Conservation (phyloP, 2,113 vertebrate species). For the Mesembrinibis cayennensis region DNA sequence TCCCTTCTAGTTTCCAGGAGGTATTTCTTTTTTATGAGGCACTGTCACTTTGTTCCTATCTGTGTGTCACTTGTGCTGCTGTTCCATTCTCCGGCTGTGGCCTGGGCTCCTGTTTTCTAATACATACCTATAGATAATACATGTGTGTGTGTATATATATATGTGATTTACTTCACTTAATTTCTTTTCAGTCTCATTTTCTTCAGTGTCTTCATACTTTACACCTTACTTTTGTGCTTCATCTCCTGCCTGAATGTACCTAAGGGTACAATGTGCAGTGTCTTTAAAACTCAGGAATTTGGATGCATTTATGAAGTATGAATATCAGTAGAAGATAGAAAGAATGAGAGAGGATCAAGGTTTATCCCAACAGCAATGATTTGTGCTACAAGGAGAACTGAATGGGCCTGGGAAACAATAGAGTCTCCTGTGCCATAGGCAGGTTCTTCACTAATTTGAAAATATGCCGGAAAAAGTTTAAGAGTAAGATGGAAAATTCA, state of each 20-base stretch:
- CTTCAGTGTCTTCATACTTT: background rate
- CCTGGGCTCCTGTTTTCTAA: background rate
- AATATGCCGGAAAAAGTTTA: background rate
- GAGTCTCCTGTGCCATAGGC: background rate
- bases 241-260: background rate
- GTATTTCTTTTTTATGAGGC: background rate
- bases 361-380: background rate
- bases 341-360: background rate
- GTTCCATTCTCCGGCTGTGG: background rate
- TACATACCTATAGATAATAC: background rate
- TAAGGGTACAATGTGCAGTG: background rate
- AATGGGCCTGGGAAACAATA: background rate
- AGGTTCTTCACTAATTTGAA: background rate
- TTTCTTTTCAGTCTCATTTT: background rate
- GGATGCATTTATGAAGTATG: background rate
- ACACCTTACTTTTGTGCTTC: background rate
- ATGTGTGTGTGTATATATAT: background rate
- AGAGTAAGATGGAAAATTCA: background rate
- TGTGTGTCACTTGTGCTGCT: background rate
- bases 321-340: background rate
- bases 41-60: background rate
- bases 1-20: background rate
- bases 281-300: background rate
- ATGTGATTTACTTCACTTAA: background rate
- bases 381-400: background rate